A percentile compares a stretch with the other conserved stretches of the same genome.
Evolutionary conservation across 2,888 invertebrate species (phyloP).

Genomic region (Meiosimyza decipiens): DNA sequence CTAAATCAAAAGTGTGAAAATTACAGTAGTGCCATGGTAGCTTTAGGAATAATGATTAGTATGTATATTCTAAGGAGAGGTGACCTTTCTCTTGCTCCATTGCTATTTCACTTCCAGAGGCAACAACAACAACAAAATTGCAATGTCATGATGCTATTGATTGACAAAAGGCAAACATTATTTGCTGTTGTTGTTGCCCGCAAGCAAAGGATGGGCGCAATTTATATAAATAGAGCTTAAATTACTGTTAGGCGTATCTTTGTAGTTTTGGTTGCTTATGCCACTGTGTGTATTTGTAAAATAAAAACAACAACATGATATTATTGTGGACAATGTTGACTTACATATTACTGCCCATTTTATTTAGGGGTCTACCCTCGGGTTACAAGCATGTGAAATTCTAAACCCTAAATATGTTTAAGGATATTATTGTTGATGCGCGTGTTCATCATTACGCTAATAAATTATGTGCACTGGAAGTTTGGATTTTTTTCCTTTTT

Average conservation of each 20-base stretch:
- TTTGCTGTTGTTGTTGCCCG: neutral
- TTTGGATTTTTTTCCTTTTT: no score
- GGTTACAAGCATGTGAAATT: no score
- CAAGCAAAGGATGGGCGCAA: conserved; percentile 5
- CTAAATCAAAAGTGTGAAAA: no score
- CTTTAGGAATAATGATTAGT: no score
- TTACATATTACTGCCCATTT: no score
- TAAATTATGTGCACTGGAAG: neutral
- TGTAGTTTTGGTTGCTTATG: neutral
- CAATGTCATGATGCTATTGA: neutral
- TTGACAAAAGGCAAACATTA: neutral
- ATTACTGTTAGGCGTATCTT: neutral
- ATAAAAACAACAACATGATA: neutral
- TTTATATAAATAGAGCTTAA: conserved; percentile 17
- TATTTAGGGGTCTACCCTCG: no score
- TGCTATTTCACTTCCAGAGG: no score
- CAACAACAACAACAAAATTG: neutral
- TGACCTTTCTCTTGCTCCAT: no score
- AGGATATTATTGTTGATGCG: neutral
- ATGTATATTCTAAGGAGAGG: no score
- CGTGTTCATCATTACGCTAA: neutral
- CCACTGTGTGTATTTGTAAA: neutral
- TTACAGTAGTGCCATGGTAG: no score
- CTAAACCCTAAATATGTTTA: no score
- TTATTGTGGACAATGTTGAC: no score